phyloP scores from a whole-genome alignment of 2,113 vertebrate species.

The Cryptoleucopteryx plumbea region DNA sequence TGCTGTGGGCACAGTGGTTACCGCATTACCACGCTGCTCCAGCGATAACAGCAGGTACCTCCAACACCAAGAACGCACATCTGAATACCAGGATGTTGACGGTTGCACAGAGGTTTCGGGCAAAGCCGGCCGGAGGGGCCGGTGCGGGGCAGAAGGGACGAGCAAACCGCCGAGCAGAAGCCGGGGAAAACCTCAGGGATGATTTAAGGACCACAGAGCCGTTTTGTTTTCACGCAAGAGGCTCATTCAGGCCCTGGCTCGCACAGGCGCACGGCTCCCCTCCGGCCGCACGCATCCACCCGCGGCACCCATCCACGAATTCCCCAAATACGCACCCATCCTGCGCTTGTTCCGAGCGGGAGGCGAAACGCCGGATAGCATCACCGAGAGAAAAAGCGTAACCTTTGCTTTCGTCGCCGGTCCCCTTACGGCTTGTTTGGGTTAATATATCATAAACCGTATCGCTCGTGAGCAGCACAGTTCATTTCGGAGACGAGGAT shows the following conservation, averaged over 20 bases:
- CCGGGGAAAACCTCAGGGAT: background rate
- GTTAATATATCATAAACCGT: background rate
- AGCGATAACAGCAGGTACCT: constrained; percentile 26
- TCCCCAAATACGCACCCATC: background rate
- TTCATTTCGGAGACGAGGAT: background rate
- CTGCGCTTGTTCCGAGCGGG: background rate
- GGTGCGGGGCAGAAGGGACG: background rate
- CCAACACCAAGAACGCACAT: background rate
- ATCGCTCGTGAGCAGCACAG: background rate
- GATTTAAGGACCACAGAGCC: background rate
- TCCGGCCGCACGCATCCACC: background rate
- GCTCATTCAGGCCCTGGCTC: background rate
- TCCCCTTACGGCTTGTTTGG: background rate
- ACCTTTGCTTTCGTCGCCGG: background rate
- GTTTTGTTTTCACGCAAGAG: constrained; percentile 9
- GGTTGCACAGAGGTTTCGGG: background rate
- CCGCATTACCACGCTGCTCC: constrained; percentile 39
- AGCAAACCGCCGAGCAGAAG: background rate
- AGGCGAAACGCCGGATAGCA: background rate
- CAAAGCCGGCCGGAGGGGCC: background rate
- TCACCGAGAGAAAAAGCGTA: background rate
- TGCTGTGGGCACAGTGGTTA: constrained; percentile 2
- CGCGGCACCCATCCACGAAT: background rate
- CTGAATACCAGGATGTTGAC: constrained; percentile 33
- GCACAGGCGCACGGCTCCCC: constrained; percentile 1